Percentiles rank a stretch among this genome's conserved stretches.
Conservation (phyloP, 2,888 invertebrate species). For the Zele albiditarsus region DNA sequence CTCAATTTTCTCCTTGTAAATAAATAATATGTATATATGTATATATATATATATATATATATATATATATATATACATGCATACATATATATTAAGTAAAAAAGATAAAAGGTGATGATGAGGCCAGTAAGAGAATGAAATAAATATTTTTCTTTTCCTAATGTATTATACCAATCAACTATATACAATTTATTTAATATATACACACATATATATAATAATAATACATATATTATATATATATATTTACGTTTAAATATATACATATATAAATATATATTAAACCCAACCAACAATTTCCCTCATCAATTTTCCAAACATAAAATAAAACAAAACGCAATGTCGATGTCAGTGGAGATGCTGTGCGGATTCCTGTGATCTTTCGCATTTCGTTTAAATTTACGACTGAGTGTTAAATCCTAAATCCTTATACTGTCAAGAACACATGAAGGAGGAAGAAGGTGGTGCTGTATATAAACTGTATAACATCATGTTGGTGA, state of each 20-base stretch:
- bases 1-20: conserved; percentile 41
- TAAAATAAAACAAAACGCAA: conserved; percentile 13
- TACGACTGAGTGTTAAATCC: conserved; percentile 53
- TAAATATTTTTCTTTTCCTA: conserved; percentile 36
- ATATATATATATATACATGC: conserved; percentile 19
- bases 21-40: conserved; percentile 1
- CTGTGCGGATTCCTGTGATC: conserved; percentile 44
- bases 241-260: background rate
- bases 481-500: conserved; percentile 35
- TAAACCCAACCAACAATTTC: conserved; percentile 13
- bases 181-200: background rate
- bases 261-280: background rate
- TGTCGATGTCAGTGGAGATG: conserved; percentile 11
- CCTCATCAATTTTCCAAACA: conserved; percentile 17
- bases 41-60: conserved; percentile 12
- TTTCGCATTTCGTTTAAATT: conserved; percentile 48
- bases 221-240: background rate
- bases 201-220: background rate
- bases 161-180: conserved; percentile 19
- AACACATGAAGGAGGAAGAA: conserved; percentile 7
- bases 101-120: conserved; percentile 57
- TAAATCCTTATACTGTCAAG: conserved; percentile 46
- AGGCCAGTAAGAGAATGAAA: conserved; percentile 62
- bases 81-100: conserved; percentile 43
- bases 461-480: conserved; percentile 2